These are phyloP conservation scores for Tupaia chinensis DNA, from an alignment of 2,113 vertebrate genomes.

Conservation along the genomic window DNA sequence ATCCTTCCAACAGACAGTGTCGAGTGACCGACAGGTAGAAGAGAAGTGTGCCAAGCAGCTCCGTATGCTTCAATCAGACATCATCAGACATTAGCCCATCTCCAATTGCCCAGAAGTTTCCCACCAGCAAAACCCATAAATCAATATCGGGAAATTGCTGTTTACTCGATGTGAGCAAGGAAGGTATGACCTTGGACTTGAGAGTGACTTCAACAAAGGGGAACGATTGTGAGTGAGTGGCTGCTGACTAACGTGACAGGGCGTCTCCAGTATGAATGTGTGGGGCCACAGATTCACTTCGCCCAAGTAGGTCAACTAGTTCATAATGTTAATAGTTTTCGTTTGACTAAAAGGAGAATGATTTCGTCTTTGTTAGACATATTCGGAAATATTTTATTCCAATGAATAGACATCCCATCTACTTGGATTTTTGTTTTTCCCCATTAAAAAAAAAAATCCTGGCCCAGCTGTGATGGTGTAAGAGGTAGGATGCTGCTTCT, in stretches of 20 bases:
- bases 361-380: not conserved
- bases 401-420: not conserved
- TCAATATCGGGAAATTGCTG: not conserved
- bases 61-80: not conserved
- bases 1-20: not conserved
- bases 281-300: not conserved
- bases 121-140: not conserved
- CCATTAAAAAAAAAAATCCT: not conserved
- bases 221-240: not conserved
- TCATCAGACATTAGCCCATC: not conserved
- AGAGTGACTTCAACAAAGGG: not conserved
- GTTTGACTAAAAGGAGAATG: not conserved
- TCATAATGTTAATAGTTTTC: constrained; percentile 10
- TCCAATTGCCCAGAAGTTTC: not conserved
- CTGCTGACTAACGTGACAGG: not conserved
- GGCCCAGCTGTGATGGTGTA: no score
- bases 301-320: not conserved
- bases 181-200: not conserved
- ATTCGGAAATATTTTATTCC: constrained; percentile 2
- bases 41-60: not conserved
- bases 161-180: not conserved
- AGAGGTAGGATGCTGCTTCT: no score
- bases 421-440: constrained; percentile 14
- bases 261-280: not conserved
- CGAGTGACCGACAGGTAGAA: not conserved